These are phyloP conservation scores for Trachelus troglodyta DNA, from an alignment of 2,888 invertebrate species.

Conservation along the genomic window DNA sequence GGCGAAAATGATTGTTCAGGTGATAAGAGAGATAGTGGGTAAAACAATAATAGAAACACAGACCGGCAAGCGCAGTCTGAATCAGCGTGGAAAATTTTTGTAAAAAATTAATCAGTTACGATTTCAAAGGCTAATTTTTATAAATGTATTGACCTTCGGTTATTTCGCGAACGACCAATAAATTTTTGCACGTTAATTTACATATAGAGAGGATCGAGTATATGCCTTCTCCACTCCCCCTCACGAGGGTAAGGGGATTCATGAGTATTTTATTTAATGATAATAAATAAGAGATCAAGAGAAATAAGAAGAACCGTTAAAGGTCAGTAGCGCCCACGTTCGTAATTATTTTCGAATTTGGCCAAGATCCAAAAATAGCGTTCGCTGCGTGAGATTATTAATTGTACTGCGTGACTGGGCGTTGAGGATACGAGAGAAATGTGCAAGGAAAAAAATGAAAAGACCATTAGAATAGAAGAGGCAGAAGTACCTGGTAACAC, in stretches of 20 bases:
- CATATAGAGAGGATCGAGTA: not conserved
- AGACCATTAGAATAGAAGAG: not conserved
- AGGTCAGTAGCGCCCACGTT: not conserved
- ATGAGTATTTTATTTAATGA: conserved; percentile 16
- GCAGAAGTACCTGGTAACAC: not conserved
- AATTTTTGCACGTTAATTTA: not conserved
- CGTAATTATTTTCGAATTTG: conserved; percentile 21
- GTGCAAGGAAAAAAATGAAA: not conserved
- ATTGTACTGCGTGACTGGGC: conserved; percentile 2
- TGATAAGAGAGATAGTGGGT: too few relatives aligned
- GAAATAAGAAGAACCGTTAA: conserved; percentile 1
- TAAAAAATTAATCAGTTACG: too few relatives aligned
- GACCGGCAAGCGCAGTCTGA: too few relatives aligned
- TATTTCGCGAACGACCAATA: too few relatives aligned
- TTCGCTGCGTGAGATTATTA: conserved; percentile 12
- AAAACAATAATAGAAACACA: too few relatives aligned
- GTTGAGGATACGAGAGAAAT: not conserved
- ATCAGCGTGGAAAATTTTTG: too few relatives aligned
- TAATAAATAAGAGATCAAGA: not conserved
- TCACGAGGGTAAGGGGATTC: too few relatives aligned
- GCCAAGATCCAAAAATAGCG: conserved; percentile 16
- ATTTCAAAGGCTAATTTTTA: too few relatives aligned
- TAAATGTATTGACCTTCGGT: too few relatives aligned
- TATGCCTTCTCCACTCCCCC: too few relatives aligned
- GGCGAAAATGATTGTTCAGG: too few relatives aligned